Evolutionary conservation across 1,140 invertebrate genomes (phyloP).

Genomic region (Drosophila murphyi): DNA sequence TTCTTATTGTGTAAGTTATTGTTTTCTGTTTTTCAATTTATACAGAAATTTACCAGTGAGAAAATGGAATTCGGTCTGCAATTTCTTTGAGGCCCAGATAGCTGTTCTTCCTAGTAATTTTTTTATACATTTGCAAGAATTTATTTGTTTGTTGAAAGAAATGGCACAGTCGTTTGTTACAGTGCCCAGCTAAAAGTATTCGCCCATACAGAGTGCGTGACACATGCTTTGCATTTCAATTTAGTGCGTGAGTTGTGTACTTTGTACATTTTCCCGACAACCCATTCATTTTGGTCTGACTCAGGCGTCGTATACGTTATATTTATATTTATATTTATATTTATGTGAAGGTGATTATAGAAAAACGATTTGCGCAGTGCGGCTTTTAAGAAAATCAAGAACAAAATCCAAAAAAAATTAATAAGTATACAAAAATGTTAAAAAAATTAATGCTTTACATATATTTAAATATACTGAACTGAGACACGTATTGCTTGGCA

Average conservation of each 20-base stretch:
- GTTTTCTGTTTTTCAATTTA: no score
- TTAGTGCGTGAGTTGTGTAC: conserved; percentile 45
- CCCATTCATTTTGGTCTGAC: conserved; percentile 18
- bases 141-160: conserved; percentile 58
- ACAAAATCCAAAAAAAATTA: neutral
- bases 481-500: no score
- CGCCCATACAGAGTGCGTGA: conserved; percentile 25
- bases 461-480: neutral
- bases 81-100: no score
- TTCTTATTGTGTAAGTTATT: no score
- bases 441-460: neutral
- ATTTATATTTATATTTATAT: conserved; percentile 15
- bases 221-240: conserved; percentile 75
- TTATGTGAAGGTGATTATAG: conserved; percentile 6
- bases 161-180: conserved; percentile 15
- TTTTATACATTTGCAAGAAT: conserved; percentile 51
- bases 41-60: no score
- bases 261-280: conserved; percentile 23
- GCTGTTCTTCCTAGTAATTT: no score
- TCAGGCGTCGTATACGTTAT: conserved; percentile 25
- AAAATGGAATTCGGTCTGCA: no score
- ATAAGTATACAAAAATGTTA: neutral
- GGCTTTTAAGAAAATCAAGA: no score
- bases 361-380: conserved; percentile 11
- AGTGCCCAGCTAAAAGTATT: conserved; percentile 44